A percentile compares a stretch with the other conserved stretches of the same genome.
Conservation (phyloP, 2,797 vertebrate genomes). For the Acanthurus tractus region DNA sequence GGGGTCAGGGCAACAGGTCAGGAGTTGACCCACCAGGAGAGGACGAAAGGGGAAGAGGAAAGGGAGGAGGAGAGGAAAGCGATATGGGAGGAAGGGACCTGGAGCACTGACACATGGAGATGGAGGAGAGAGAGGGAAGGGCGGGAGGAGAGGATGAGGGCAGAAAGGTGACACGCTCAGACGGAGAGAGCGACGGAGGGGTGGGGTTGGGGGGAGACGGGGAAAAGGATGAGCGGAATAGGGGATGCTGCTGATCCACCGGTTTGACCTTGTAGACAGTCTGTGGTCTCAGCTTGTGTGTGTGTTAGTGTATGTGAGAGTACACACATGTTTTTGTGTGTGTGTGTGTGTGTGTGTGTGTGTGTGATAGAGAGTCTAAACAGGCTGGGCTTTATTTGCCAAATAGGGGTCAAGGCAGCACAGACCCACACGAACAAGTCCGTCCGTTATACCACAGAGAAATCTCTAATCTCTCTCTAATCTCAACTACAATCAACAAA, state of each 20-base stretch:
- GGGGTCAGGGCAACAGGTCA: constrained; percentile 60
- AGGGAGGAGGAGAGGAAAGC: constrained; percentile 56
- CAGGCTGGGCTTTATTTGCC: constrained; percentile 45
- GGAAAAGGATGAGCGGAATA: constrained; percentile 51
- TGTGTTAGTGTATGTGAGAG: constrained; percentile 14
- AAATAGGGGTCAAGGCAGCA: constrained; percentile 43
- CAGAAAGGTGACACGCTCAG: constrained; percentile 68
- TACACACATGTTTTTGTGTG: neutral
- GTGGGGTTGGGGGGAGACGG: constrained; percentile 49
- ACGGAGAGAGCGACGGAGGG: constrained; percentile 36
- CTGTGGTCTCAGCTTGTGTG: constrained; percentile 37
- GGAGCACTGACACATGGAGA: constrained; percentile 66
- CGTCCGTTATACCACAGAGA: constrained; percentile 40
- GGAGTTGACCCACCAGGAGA: constrained; percentile 66
- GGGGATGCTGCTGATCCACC: constrained; percentile 69
- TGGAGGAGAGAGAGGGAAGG: constrained; percentile 41
- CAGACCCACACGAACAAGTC: constrained; percentile 45
- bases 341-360: constrained; percentile 11
- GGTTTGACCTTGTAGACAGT: constrained; percentile 78
- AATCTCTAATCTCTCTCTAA: constrained; percentile 35
- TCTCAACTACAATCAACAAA: constrained; percentile 57
- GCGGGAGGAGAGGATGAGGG: constrained; percentile 59
- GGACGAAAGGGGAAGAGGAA: constrained; percentile 48
- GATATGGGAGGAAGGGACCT: constrained; percentile 68
- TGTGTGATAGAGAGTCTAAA: constrained; percentile 3